Evolutionary conservation across 2,888 invertebrate species (phyloP).

Genomic region (Sepioteuthis lessoniana): DNA sequence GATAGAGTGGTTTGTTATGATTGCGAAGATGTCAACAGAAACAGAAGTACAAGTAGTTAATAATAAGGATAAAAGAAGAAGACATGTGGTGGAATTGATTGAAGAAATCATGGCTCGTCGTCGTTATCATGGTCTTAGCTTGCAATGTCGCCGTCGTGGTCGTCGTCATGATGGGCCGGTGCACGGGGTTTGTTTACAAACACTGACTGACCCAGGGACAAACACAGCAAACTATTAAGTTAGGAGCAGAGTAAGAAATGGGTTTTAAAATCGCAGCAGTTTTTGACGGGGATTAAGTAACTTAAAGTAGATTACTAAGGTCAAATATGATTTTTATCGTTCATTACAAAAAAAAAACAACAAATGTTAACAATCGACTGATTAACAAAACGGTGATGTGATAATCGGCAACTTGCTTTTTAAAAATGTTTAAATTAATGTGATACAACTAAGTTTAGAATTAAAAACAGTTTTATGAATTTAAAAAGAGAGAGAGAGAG

Average conservation of each 20-base stretch:
- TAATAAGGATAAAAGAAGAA: background rate
- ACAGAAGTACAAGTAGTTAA: constrained; percentile 1
- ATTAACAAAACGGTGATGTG: background rate
- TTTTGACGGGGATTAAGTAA: background rate
- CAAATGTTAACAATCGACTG: background rate
- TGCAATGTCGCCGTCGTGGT: background rate
- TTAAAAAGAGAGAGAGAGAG: too few species aligned
- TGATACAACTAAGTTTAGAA: too few species aligned
- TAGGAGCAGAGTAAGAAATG: background rate
- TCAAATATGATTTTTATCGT: background rate
- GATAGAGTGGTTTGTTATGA: background rate
- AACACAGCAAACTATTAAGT: background rate
- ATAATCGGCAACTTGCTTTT: background rate
- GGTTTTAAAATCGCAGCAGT: background rate
- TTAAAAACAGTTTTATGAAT: background rate
- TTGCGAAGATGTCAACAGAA: background rate
- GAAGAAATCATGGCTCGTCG: background rate
- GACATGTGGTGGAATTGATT: background rate
- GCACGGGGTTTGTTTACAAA: constrained; percentile 33
- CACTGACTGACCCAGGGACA: background rate
- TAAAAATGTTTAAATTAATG: too few species aligned
- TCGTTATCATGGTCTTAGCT: background rate
- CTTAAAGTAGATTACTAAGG: background rate
- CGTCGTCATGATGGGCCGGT: background rate
- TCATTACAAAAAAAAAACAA: background rate